Percentiles rank a stretch among this genome's conserved stretches.
These are phyloP conservation scores for Thereva unica DNA, from an alignment of 2,888 invertebrate genomes.

Conservation along the genomic window DNA sequence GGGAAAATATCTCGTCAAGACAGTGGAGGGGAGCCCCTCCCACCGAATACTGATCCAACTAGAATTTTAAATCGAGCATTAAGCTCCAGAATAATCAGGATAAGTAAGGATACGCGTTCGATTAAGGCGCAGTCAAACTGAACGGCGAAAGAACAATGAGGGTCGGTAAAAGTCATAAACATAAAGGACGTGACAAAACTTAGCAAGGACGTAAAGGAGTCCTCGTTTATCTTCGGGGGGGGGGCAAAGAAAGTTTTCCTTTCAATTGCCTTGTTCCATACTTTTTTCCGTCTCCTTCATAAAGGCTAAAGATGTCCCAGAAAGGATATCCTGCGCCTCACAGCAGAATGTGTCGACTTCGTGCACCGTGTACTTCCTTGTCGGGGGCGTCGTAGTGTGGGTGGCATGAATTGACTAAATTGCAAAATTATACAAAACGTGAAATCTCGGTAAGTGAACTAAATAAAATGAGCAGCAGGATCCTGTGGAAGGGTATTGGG, in stretches of 20 bases:
- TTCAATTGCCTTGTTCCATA: slow-evolving; percentile 38
- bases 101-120: slow-evolving; percentile 33
- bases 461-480: slow-evolving; percentile 19
- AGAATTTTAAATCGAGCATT: slow-evolving; percentile 42
- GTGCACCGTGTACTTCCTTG: background rate
- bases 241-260: slow-evolving; percentile 33
- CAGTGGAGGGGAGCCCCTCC: background rate
- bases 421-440: slow-evolving; percentile 36
- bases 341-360: slow-evolving; percentile 5
- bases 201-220: slow-evolving; percentile 31
- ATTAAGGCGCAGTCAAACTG: slow-evolving; percentile 34
- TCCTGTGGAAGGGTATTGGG: background rate
- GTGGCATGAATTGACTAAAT: slow-evolving; percentile 33
- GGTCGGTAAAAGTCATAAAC: slow-evolving; percentile 41
- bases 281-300: slow-evolving; percentile 8
- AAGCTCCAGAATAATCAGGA: slow-evolving; percentile 29
- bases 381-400: background rate
- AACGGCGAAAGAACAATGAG: slow-evolving; percentile 31
- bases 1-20: slow-evolving; percentile 35
- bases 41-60: slow-evolving; percentile 32
- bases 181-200: slow-evolving; percentile 42
- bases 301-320: slow-evolving; percentile 12
- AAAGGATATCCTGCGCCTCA: slow-evolving; percentile 13
- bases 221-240: slow-evolving; percentile 30
- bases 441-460: slow-evolving; percentile 36